phyloP scores from a whole-genome alignment of 1,140 invertebrate genomes.

The Palaemon carinicauda region DNA sequence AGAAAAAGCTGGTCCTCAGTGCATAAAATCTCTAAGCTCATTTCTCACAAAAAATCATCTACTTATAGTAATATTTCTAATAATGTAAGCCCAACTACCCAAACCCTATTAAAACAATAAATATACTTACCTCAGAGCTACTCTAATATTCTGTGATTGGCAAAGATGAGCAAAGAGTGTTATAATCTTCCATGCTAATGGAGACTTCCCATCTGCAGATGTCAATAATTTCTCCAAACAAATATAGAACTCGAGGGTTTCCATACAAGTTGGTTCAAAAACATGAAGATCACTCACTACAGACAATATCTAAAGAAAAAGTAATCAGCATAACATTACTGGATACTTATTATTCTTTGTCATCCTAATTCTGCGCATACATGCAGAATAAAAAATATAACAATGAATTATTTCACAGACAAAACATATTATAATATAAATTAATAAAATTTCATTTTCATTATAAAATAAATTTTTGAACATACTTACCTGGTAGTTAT shows the following conservation, averaged over 20 bases:
- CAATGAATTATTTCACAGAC: no score
- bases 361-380: no score
- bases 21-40: no score
- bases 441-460: no score
- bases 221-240: constrained; percentile 52
- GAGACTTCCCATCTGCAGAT: constrained; percentile 13
- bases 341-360: no score
- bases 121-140: constrained; percentile 47
- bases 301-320: constrained; percentile 42
- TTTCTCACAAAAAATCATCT: no score
- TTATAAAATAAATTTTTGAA: no score
- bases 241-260: constrained; percentile 54
- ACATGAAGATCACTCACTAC: constrained; percentile 43
- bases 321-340: no score
- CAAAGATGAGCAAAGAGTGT: constrained; percentile 49
- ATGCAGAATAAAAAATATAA: no score
- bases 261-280: constrained; percentile 50
- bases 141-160: constrained; percentile 22
- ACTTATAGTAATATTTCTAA: not conserved
- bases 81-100: not conserved
- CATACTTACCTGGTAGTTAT: no score
- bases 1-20: no score
- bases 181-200: constrained; percentile 51
- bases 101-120: not conserved
- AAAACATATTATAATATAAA: no score